Conservation (phyloP, 2,888 invertebrate genomes). For the Xanthostigma xanthostigma region DNA sequence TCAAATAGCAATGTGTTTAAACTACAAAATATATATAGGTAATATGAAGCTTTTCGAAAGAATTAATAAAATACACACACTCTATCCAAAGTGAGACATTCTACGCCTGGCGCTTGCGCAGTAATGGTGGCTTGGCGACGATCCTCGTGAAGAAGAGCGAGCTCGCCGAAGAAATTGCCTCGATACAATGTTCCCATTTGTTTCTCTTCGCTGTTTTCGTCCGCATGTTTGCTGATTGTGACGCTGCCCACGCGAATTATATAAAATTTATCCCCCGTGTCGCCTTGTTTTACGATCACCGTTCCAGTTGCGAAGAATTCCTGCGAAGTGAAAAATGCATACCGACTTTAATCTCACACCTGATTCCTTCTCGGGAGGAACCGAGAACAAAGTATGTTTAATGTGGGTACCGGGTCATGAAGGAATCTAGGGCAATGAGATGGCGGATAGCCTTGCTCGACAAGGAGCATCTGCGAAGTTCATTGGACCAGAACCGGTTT, state of each 20-base stretch:
- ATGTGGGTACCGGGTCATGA: too few species aligned
- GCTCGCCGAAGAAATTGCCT: constrained; percentile 82
- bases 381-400: too few species aligned
- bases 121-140: constrained; percentile 78
- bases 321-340: constrained; percentile 26
- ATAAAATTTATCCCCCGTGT: constrained; percentile 78
- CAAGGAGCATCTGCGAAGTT: too few species aligned
- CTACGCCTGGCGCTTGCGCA: constrained; percentile 66
- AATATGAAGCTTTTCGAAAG: not conserved
- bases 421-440: too few species aligned
- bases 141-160: constrained; percentile 73
- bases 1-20: not conserved
- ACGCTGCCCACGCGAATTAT: constrained; percentile 78
- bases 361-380: not conserved
- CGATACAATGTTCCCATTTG: constrained; percentile 49
- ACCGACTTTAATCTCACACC: not conserved
- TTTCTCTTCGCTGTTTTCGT: constrained; percentile 3
- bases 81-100: constrained; percentile 77
- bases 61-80: constrained; percentile 37
- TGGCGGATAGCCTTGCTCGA: too few species aligned
- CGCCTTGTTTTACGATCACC: constrained; percentile 71
- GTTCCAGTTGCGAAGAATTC: constrained; percentile 69
- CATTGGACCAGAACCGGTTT: too few species aligned
- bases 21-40: not conserved
- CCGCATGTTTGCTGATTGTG: constrained; percentile 35